Evolutionary conservation across 2,797 vertebrate species (phyloP), one percentile per base, ranked within the genome.

Genomic region (Manis pentadactyla): DNA sequence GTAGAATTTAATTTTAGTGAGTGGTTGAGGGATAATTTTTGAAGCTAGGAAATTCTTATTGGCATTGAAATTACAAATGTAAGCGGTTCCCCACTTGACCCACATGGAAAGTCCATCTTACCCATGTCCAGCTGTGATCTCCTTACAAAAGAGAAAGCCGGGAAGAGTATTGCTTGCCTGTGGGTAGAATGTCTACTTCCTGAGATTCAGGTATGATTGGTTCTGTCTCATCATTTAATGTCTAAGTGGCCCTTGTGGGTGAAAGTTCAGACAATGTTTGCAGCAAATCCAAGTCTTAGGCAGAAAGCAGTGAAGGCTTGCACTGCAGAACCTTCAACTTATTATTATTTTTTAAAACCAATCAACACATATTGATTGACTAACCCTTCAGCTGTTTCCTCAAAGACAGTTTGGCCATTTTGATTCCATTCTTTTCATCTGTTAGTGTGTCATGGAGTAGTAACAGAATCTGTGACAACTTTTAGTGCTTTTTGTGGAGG

Each of bases 391-490:
- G 53, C 88, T 69, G 3, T 95, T 85, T 96, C 71, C 69, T 97
- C 74, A 90, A 93, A 96, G 78, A 77, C 83, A 34, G 61, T 92
- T 95, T 94, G 92, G 93, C 66, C 63, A 87, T 95, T 95, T 81
- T 85, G 19, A 93, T 90, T 91, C 37, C 27, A n/a, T 91, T 87
- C 94, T 84, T 63, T 93, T 93, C 71, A 63, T 93, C 79, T 91
- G 10, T 39, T 79, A 64, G n/a, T 2, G 1, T 96, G 86, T 90
- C 53, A 57, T 64, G 31, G 75, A 77, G n/a, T 21, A 64, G 61
- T 74, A 87, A 83, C 18, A 83, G 49, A 90, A 87, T 84, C 34
- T 12, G 73, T 55, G 78, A 75, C 23, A 39, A 49, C 42, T 69
- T 68, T 95, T 29, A 42, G 34, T 87, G 14, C 21, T 82, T 94